Evolutionary conservation across 2,113 vertebrate genomes (phyloP).

Genomic region (Sebastes schlegelii): DNA sequence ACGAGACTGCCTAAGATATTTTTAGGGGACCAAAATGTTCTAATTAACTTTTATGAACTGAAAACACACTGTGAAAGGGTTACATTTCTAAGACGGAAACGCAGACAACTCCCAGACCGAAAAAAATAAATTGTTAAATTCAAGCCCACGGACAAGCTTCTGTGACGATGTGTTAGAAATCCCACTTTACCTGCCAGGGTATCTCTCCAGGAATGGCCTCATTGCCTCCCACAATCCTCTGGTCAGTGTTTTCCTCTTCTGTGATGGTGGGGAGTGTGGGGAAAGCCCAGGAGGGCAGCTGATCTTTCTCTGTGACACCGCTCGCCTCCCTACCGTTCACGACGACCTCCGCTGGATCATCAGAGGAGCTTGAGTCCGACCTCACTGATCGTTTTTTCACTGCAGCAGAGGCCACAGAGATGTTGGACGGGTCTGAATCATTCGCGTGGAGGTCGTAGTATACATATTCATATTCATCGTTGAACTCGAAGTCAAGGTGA

Average conservation of each 20-base stretch:
- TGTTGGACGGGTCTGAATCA: neutral
- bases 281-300: constrained; percentile 27
- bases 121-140: too few species aligned
- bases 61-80: too few species aligned
- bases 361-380: neutral
- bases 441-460: neutral
- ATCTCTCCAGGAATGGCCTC: constrained; percentile 88
- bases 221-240: constrained; percentile 88
- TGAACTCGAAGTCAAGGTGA: too few species aligned
- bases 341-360: constrained; percentile 8
- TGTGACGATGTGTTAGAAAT: too few species aligned
- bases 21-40: too few species aligned
- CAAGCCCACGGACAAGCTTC: too few species aligned
- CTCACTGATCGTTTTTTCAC: neutral
- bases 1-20: too few species aligned
- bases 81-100: too few species aligned
- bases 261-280: constrained; percentile 56
- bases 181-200: constrained; percentile 92
- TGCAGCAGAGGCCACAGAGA: neutral
- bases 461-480: too few species aligned
- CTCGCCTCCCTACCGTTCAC: neutral
- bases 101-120: too few species aligned
- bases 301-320: neutral
- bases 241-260: neutral
- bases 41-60: too few species aligned